Evolutionary conservation across 2,888 invertebrate species (phyloP).

Genomic region (Cremastobaeus sp.): DNA sequence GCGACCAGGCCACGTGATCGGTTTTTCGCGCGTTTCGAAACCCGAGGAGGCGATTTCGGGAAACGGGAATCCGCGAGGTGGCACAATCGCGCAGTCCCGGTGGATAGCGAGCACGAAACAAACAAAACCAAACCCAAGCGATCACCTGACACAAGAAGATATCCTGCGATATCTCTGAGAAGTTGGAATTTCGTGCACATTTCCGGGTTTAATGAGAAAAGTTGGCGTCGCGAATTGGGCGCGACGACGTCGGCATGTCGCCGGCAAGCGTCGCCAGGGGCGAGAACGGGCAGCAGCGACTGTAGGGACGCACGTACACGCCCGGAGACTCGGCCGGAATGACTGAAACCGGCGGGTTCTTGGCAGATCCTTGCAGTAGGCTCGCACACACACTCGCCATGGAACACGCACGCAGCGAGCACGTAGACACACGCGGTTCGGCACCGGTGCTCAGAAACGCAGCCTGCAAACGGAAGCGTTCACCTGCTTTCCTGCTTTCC

Average conservation of each 20-base stretch:
- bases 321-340: conserved; percentile 46
- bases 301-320: conserved; percentile 20
- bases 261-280: conserved; percentile 1
- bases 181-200: conserved; percentile 75
- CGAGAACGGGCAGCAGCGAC: background rate
- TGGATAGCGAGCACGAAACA: background rate
- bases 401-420: conserved; percentile 12
- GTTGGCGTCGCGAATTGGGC: background rate
- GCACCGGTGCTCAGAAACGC: conserved; percentile 42
- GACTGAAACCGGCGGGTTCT: conserved; percentile 50
- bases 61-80: no score
- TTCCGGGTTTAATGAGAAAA: conserved; percentile 22
- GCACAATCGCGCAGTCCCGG: background rate
- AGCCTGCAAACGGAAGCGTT: conserved; percentile 58
- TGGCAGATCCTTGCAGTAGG: conserved; percentile 35
- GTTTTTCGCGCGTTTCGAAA: background rate
- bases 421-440: conserved; percentile 16
- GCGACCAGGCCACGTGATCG: conserved; percentile 10
- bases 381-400: conserved; percentile 5
- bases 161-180: conserved; percentile 72
- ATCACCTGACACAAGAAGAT: conserved; percentile 73
- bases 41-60: no score
- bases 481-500: conserved; percentile 53
- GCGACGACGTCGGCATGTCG: conserved; percentile 1
- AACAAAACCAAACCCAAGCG: background rate